Evolutionary conservation across 2,797 vertebrate genomes (phyloP).

Genomic region (Darevskia nairensis): DNA sequence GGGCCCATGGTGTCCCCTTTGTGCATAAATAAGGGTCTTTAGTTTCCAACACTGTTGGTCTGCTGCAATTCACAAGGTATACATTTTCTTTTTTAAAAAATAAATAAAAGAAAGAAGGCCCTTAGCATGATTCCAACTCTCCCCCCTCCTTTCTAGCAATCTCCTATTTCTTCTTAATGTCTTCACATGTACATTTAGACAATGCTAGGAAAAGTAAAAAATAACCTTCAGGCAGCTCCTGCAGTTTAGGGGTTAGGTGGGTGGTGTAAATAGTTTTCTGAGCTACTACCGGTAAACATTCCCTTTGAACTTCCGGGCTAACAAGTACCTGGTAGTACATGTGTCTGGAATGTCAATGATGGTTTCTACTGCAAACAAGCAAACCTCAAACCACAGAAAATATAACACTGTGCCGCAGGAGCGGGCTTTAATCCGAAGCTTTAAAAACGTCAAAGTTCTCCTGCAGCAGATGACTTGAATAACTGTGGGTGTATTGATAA

Average conservation of each 20-base stretch:
- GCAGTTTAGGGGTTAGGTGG: too few species aligned
- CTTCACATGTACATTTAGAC: slow-evolving; percentile 27
- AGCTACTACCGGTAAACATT: slow-evolving; percentile 9
- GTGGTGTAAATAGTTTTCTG: slow-evolving; percentile 34
- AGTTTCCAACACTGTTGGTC: background rate
- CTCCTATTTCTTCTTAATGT: background rate
- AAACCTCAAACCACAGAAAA: background rate
- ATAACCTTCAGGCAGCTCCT: slow-evolving; percentile 7
- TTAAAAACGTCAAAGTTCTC: background rate
- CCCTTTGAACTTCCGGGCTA: slow-evolving; percentile 5
- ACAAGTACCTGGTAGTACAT: background rate
- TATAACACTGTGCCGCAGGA: slow-evolving; percentile 4
- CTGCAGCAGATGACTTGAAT: background rate
- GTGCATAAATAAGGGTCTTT: background rate
- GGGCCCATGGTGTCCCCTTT: background rate
- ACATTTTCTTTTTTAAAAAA: slow-evolving; percentile 15
- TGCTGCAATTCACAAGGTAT: background rate
- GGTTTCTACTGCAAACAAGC: slow-evolving; percentile 2
- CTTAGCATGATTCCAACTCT: background rate
- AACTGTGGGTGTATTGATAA: background rate
- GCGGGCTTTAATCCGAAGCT: too few species aligned
- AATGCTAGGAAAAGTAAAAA: background rate
- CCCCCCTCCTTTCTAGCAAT: background rate
- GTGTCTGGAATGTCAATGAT: slow-evolving; percentile 17
- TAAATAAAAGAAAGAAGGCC: background rate